A percentile compares a stretch with the other conserved stretches of the same genome.
Evolutionary conservation across 2,113 vertebrate species (phyloP).

Genomic region (Otolemur garnettii): DNA sequence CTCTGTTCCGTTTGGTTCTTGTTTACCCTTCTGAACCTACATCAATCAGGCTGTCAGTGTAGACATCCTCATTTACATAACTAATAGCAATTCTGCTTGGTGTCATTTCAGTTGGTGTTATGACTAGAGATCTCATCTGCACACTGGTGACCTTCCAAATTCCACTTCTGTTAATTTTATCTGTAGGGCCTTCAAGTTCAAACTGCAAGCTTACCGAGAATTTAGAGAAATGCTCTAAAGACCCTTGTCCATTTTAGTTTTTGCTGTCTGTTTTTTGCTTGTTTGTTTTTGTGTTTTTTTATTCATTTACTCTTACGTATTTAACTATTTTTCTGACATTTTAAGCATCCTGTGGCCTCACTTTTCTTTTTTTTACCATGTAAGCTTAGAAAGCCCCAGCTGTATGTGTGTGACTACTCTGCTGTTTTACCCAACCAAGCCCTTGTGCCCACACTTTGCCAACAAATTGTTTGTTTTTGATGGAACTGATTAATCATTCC

Average conservation of each 20-base stretch:
- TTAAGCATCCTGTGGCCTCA: slow-evolving; percentile 55
- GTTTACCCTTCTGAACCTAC: slow-evolving; percentile 74
- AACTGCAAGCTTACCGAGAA: neutral
- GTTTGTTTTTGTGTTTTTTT: slow-evolving; percentile 39
- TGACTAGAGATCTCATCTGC: slow-evolving; percentile 11
- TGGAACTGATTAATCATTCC: slow-evolving; percentile 35
- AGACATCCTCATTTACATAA: slow-evolving; percentile 66
- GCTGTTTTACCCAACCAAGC: neutral
- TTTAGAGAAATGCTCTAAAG: slow-evolving; percentile 63
- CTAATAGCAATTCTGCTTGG: slow-evolving; percentile 64
- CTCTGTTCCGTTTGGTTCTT: slow-evolving; percentile 56
- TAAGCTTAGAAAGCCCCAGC: neutral
- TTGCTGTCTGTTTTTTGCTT: slow-evolving; percentile 6
- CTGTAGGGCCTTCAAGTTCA: slow-evolving; percentile 61
- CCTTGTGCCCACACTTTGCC: neutral
- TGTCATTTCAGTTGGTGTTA: slow-evolving; percentile 53
- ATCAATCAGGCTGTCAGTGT: slow-evolving; percentile 61
- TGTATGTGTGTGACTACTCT: neutral
- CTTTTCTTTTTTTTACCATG: slow-evolving; percentile 28
- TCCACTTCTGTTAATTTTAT: slow-evolving; percentile 68
- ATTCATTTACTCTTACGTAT: slow-evolving; percentile 65
- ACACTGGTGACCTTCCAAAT: slow-evolving; percentile 74
- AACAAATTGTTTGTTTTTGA: slow-evolving; percentile 31
- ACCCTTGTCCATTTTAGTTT: neutral
- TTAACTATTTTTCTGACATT: slow-evolving; percentile 43